A percentile compares a stretch with the other conserved stretches of the same genome.
These are phyloP conservation scores for Drosophila kanapiae DNA, from an alignment of 1,140 invertebrate genomes.

Conservation along the genomic window DNA sequence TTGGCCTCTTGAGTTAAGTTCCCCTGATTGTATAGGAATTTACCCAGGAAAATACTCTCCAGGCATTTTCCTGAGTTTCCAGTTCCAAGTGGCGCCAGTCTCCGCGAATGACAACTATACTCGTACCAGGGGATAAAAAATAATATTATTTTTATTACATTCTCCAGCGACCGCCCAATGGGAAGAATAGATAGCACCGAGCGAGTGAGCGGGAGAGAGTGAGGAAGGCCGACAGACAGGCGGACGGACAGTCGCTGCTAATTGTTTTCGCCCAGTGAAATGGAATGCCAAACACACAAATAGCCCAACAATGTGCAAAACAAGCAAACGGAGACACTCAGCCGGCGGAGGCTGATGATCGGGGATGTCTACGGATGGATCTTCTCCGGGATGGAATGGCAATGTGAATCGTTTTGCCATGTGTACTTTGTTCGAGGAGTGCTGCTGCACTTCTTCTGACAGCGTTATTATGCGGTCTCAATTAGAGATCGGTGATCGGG, in stretches of 20 bases:
- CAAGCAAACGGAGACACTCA: conserved; percentile 64
- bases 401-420: conserved; percentile 47
- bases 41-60: conserved; percentile 2
- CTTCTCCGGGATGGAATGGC: conserved; percentile 30
- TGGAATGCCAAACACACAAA: conserved; percentile 78
- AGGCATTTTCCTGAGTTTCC: conserved; percentile 14
- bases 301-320: conserved; percentile 78
- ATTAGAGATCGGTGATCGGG: conserved; percentile 40
- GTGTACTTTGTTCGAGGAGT: conserved; percentile 46
- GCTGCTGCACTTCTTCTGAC: conserved; percentile 49
- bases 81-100: conserved; percentile 31
- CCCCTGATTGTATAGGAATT: conserved; percentile 4
- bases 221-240: conserved; percentile 23
- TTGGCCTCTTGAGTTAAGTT: background rate
- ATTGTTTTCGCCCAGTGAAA: conserved; percentile 71
- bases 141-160: conserved; percentile 59
- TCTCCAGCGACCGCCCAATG: conserved; percentile 29
- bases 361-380: conserved; percentile 33
- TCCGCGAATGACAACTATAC: conserved; percentile 53
- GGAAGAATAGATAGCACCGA: conserved; percentile 10
- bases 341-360: conserved; percentile 18
- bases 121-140: conserved; percentile 46
- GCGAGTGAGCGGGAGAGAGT: background rate
- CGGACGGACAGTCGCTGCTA: conserved; percentile 45
- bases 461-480: conserved; percentile 74